A percentile compares a stretch with the other conserved stretches of the same genome.
Evolutionary conservation across 1,140 invertebrate species (phyloP).

Genomic region (Cheumatopsyche charites): DNA sequence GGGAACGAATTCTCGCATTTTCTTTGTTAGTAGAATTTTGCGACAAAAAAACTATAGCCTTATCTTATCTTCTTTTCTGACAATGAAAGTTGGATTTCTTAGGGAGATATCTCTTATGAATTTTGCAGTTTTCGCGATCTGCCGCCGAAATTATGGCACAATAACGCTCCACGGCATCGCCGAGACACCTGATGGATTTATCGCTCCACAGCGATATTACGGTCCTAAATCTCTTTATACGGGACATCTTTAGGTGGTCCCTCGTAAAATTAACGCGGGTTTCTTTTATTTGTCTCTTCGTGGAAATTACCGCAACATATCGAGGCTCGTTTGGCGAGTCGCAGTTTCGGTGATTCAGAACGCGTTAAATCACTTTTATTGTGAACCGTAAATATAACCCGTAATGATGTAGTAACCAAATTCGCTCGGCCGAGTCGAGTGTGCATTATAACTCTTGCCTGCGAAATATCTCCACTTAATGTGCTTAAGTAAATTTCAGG

Average conservation of each 20-base stretch:
- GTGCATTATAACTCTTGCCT: neutral
- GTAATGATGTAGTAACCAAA: neutral
- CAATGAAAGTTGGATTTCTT: no score
- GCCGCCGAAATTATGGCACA: neutral
- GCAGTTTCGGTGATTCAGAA: conserved; percentile 46
- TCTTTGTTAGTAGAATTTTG: no score
- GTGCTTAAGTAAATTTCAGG: no score
- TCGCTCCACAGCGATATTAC: neutral
- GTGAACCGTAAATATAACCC: conserved; percentile 43
- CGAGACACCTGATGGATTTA: conserved; percentile 23
- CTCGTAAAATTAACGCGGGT: conserved; percentile 32
- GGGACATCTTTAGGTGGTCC: conserved; percentile 28
- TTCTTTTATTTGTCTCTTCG: conserved; percentile 36
- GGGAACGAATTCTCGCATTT: no score
- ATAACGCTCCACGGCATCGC: neutral
- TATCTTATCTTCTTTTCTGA: no score
- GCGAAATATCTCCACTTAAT: neutral
- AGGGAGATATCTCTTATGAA: no score
- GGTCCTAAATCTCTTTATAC: neutral
- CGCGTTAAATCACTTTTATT: conserved; percentile 49
- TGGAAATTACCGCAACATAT: conserved; percentile 38
- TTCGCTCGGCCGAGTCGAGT: no score
- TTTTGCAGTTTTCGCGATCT: no score
- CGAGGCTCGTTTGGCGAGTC: conserved; percentile 42
- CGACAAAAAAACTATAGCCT: no score